Base-by-base conservation (phyloP, 1,140 invertebrate genomes). In the Holotrichia oblita region DNA sequence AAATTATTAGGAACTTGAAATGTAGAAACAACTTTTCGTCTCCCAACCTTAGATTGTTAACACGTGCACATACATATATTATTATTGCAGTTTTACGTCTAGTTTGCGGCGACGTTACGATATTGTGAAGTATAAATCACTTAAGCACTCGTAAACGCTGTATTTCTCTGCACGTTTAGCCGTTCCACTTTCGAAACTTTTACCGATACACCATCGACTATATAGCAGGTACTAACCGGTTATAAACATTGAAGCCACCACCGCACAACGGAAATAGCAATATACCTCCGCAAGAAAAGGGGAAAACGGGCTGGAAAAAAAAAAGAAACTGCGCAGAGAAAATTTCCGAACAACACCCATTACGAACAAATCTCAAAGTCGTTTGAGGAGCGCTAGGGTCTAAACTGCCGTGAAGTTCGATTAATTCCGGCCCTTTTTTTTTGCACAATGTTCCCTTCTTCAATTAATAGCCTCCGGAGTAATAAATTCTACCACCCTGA, bases 91-190 rank as follows among this genome's bases (percentile, higher is more conserved):
- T 34, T 34, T 34, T 34, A 34, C 27, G 27, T 34, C 27, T 34
- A 34, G 27, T 4, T 34, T 4, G 27, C 27, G 27, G 27, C 4
- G 4, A 34, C 27, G 27, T 34, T 34, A 34, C 27, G 44, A 48
- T 48, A 48, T 48, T 48, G 44, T 48, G n/a, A 48, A 48, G 44
- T 48, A 48, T 48, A 48, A 48, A 48, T 48, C 44, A 48, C 44
- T 48, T 48, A 48, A 17, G 44, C 44, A 17, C 44, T 48, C 44
- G 44, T 48, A 48, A 48, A 48, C 44, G 44, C 7, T 17, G 10
- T 17, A 48, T 48, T 48, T 17, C 44, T 17, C 44, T 8, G n/a
- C 44, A n/a, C n/a, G n/a, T n/a, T n/a, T n/a, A n/a, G n/a, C n/a
- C n/a, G n/a, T 48, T 10, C 44, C 7, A 48, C 44, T 48, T 48